Conservation (phyloP, 2,797 vertebrate genomes). For the Somateria mollissima region DNA sequence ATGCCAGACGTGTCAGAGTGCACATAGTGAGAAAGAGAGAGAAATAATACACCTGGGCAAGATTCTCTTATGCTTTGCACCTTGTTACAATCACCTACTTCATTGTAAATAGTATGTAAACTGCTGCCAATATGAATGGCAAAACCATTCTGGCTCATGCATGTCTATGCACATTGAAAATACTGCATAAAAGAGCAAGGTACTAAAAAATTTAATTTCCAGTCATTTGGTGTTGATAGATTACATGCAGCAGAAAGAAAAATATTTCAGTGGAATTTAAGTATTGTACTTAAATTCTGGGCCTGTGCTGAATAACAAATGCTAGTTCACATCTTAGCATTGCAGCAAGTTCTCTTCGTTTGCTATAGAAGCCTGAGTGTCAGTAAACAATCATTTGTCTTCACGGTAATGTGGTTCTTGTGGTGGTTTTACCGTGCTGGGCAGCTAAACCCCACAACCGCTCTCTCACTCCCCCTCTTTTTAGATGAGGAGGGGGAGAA, state of each 20-base stretch:
- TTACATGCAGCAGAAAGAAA: not conserved
- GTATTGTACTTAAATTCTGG: not conserved
- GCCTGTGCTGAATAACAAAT: not conserved
- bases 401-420: not conserved
- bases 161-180: not conserved
- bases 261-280: not conserved
- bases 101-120: conserved; percentile 15
- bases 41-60: not conserved
- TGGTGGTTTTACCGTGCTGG: too few relatives aligned
- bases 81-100: not conserved
- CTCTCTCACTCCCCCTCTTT: too few relatives aligned
- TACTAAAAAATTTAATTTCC: conserved; percentile 6
- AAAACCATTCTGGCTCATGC: not conserved
- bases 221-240: not conserved
- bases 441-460: too few relatives aligned
- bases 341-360: not conserved
- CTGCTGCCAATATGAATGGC: not conserved
- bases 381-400: not conserved
- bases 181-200: not conserved
- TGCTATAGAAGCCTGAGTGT: not conserved
- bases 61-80: not conserved
- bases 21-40: not conserved
- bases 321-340: not conserved
- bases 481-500: too few relatives aligned
- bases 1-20: not conserved